Evolutionary conservation across 2,113 vertebrate species (phyloP).

Genomic region (Hippocampus barbouri): DNA sequence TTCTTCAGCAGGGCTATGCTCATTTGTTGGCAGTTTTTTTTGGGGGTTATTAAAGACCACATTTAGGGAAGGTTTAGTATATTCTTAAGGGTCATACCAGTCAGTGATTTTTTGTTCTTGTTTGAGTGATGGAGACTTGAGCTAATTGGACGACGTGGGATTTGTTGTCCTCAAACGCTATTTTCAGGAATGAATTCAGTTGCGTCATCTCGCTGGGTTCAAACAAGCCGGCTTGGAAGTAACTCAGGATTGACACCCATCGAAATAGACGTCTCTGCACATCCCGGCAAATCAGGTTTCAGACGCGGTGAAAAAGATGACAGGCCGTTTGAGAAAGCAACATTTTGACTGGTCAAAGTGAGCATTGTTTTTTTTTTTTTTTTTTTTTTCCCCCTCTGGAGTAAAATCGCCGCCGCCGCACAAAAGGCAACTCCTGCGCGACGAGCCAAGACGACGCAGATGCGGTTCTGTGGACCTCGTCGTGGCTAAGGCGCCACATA

Average conservation of each 20-base stretch:
- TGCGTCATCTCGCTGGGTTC: neutral
- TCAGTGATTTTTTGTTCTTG: slow-evolving; percentile 11
- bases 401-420: neutral
- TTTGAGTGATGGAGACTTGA: neutral
- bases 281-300: neutral
- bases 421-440: neutral
- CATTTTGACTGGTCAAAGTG: neutral
- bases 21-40: neutral
- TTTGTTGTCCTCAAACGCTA: neutral
- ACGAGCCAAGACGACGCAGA: neutral
- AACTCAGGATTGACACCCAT: neutral
- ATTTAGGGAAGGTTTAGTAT: slow-evolving; percentile 6
- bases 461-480: slow-evolving; percentile 3
- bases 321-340: neutral
- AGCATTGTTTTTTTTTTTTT: neutral
- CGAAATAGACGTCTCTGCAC: neutral
- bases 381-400: neutral
- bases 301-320: neutral
- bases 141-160: neutral
- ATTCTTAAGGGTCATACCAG: slow-evolving; percentile 24
- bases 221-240: neutral
- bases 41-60: slow-evolving; percentile 2
- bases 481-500: slow-evolving; percentile 7
- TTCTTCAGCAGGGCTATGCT: neutral
- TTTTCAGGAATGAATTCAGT: neutral